These are phyloP conservation scores for Parapristionchus giblindavisi DNA, from an alignment of 2,888 invertebrate species.

Conservation along the genomic window DNA sequence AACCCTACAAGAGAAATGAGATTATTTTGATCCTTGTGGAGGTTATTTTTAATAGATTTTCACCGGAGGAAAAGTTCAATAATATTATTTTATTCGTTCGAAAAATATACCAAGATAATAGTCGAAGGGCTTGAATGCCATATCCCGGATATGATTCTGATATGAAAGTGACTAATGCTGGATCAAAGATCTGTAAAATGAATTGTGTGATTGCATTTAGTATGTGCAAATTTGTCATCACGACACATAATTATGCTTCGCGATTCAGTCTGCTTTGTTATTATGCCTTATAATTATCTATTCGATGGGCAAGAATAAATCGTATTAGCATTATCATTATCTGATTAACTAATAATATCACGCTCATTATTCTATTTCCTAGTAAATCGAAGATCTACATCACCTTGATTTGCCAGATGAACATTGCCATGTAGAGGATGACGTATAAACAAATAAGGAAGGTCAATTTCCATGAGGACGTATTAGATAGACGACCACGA, in stretches of 20 bases:
- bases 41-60: no score
- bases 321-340: no score
- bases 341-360: not conserved
- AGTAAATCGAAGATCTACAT: constrained; percentile 37
- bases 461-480: constrained; percentile 81
- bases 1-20: constrained; percentile 77
- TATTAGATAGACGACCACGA: constrained; percentile 78
- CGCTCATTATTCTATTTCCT: constrained; percentile 35
- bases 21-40: no score
- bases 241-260: no score
- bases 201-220: no score
- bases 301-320: no score
- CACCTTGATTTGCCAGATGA: constrained; percentile 73
- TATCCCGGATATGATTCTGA: constrained; percentile 92
- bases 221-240: no score
- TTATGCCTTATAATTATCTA: no score
- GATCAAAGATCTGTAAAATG: constrained; percentile 84
- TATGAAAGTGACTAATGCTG: constrained; percentile 86
- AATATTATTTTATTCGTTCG: not conserved
- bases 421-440: constrained; percentile 80
- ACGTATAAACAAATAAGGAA: constrained; percentile 83
- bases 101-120: constrained; percentile 15
- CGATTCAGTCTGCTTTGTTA: no score
- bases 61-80: no score
- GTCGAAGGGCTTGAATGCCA: constrained; percentile 70